phyloP scores from a whole-genome alignment of 2,888 invertebrate genomes.

The Luffia ferchaultella region DNA sequence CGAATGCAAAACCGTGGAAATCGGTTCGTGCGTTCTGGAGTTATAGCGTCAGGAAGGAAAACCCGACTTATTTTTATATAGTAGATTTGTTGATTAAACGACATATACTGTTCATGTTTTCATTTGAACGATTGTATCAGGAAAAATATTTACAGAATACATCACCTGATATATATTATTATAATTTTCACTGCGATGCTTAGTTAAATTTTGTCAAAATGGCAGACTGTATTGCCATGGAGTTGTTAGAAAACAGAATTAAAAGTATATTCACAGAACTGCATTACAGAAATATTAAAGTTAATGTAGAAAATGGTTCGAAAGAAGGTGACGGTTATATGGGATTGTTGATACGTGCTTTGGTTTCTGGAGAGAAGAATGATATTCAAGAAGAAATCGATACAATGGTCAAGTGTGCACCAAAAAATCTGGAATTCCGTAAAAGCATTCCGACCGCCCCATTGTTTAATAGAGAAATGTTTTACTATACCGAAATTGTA shows the following conservation, averaged over 20 bases:
- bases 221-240: too few species aligned
- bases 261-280: neutral
- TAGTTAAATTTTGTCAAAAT: too few species aligned
- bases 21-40: too few species aligned
- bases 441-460: neutral
- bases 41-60: too few species aligned
- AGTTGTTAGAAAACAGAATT: neutral
- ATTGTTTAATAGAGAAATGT: constrained; percentile 4
- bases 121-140: too few species aligned
- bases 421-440: constrained; percentile 1
- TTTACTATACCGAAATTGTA: constrained; percentile 2
- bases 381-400: neutral
- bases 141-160: too few species aligned
- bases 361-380: neutral
- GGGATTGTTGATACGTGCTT: neutral
- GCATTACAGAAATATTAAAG: constrained; percentile 1
- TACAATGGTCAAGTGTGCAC: constrained; percentile 4
- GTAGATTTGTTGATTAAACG: too few species aligned
- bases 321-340: constrained; percentile 4
- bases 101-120: too few species aligned
- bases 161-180: too few species aligned
- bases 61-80: too few species aligned
- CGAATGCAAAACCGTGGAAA: too few species aligned
- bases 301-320: constrained; percentile 4
- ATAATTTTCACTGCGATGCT: too few species aligned